phyloP scores from a whole-genome alignment of 2,888 invertebrate genomes.

The Strigamia transsilvanica region DNA sequence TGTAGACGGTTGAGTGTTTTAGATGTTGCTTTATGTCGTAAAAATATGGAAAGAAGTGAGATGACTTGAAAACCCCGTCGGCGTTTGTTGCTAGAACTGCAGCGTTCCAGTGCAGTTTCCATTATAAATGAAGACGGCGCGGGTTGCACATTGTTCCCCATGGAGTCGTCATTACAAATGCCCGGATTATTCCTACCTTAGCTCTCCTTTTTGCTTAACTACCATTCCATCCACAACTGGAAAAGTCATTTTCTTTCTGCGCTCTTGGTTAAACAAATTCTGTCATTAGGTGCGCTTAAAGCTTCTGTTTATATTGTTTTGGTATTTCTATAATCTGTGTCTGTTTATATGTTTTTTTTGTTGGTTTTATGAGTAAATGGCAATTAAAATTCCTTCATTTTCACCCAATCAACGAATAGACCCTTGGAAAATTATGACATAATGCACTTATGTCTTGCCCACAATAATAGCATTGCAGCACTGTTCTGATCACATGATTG shows the following conservation, averaged over 20 bases:
- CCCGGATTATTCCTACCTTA: not conserved
- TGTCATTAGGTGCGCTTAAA: too few species aligned
- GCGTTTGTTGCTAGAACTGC: conserved; percentile 7
- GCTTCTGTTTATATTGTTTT: too few species aligned
- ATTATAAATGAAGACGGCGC: conserved; percentile 12
- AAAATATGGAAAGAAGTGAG: not conserved
- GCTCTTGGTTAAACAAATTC: not conserved
- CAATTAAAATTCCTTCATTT: too few species aligned
- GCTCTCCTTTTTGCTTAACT: not conserved
- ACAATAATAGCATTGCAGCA: too few species aligned
- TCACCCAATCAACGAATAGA: too few species aligned
- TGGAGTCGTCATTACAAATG: conserved; percentile 34
- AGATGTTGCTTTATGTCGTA: conserved; percentile 18
- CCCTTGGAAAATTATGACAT: too few species aligned
- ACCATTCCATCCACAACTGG: not conserved
- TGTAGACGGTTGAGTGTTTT: not conserved
- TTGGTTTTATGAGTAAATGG: too few species aligned
- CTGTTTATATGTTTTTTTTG: too few species aligned
- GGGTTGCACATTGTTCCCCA: not conserved
- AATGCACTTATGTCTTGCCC: too few species aligned
- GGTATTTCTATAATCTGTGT: too few species aligned
- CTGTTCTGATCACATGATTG: too few species aligned
- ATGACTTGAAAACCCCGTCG: not conserved
- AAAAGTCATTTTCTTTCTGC: not conserved
- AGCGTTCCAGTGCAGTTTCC: not conserved